Evolutionary conservation across 1,140 invertebrate genomes (phyloP).

Genomic region (Pseudomyrmex pallidus): DNA sequence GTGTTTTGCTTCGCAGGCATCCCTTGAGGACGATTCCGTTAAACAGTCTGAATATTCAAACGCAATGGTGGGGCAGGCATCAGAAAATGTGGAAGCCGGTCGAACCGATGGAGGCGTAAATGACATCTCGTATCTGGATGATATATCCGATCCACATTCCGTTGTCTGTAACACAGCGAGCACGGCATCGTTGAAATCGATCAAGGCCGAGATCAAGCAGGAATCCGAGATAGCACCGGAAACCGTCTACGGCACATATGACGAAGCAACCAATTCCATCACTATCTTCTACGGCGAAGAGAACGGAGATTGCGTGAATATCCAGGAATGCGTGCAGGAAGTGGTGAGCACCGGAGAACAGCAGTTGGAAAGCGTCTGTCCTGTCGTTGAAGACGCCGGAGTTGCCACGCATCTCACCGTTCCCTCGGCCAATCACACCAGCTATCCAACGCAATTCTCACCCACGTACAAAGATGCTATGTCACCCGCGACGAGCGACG

Average conservation of each 20-base stretch:
- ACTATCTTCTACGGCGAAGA: conserved; percentile 89
- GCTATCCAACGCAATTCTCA: conserved; percentile 68
- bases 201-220: conserved; percentile 83
- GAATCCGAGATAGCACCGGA: conserved; percentile 75
- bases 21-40: conserved; percentile 66
- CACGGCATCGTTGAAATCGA: not conserved
- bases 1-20: conserved; percentile 48
- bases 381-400: not conserved
- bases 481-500: conserved; percentile 76
- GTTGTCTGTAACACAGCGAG: conserved; percentile 19
- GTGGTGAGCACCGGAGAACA: conserved; percentile 67
- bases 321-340: conserved; percentile 81
- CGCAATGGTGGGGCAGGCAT: conserved; percentile 91
- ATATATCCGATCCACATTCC: conserved; percentile 39
- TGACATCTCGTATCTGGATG: not conserved
- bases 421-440: conserved; percentile 37
- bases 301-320: conserved; percentile 61
- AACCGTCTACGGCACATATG: conserved; percentile 88
- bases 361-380: not conserved
- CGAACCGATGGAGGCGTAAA: conserved; percentile 83
- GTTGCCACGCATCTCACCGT: not conserved
- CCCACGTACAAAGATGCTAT: conserved; percentile 78
- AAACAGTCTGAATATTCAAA: conserved; percentile 78
- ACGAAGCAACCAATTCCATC: conserved; percentile 90
- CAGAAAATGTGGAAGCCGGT: conserved; percentile 92